phyloP scores from a whole-genome alignment of 2,113 vertebrate species.

The Enhydra lutris region DNA sequence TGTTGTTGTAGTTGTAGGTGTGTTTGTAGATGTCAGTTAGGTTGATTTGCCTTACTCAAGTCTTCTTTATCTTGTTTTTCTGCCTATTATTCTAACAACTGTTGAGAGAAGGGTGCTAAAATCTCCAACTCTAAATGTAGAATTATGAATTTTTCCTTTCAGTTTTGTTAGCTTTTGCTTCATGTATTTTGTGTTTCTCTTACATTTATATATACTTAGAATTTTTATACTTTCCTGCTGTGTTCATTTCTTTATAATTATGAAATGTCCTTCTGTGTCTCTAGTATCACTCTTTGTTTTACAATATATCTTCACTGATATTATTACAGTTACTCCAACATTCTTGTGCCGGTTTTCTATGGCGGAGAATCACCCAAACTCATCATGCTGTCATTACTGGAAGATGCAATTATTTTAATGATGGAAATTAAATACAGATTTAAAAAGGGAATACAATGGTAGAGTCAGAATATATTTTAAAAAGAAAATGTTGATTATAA shows the following conservation, averaged over 20 bases:
- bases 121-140: background rate
- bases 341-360: background rate
- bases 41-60: background rate
- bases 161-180: background rate
- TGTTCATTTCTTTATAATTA: background rate
- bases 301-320: background rate
- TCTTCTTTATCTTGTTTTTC: background rate
- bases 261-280: background rate
- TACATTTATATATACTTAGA: background rate
- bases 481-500: background rate
- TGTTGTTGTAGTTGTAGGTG: background rate
- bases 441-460: background rate
- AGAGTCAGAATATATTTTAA: background rate
- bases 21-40: background rate
- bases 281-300: background rate
- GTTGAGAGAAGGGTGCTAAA: background rate
- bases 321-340: background rate
- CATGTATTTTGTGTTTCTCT: background rate
- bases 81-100: background rate
- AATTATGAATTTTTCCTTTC: background rate
- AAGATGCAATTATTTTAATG: slow-evolving; percentile 7
- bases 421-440: background rate
- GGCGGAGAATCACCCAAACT: background rate
- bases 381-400: background rate
- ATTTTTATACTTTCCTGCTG: background rate